Base-by-base conservation (phyloP, 2,797 vertebrate species). In the Scolopax bukidnonensis region DNA sequence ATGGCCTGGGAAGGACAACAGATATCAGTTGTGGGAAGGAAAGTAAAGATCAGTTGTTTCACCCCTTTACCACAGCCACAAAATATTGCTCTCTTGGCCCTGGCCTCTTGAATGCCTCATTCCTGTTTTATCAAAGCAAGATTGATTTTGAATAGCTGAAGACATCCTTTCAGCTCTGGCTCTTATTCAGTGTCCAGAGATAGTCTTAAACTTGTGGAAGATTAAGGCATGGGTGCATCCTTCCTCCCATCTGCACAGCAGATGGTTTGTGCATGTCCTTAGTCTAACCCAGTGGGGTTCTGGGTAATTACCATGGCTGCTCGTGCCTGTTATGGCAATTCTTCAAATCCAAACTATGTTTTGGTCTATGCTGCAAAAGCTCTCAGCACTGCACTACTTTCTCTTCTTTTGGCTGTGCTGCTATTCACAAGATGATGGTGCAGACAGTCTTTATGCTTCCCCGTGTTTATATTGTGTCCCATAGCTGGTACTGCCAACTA, bases 191-290 rank as follows among this genome's bases (percentile, higher is more conserved):
- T 60, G 83, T 45, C 54, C 40, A 89, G 47, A 81, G 17, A 51
- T 2, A 79, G 24, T 25, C 10, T 32, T 76, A 23, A 33, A 76
- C 17, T 59, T 69, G 33, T 70, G 51, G 51, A 76, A 89, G 54
- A 59, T 32, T 9, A 86, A 73, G 73, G 40, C 57, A 59, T 10
- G 43, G 61, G 32, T 43, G 47, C 56, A 70, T 87, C 25, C 36
- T 73, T 84, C 25, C 40, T 84, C 36, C 59, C 92, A 79, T 95
- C 90, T 94, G 95, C 50, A 45, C 5, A 63, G 80, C 94, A 96
- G 88, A 97, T 95, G 94, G 4, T 9, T 73, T 48, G 9, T 82
- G 43, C 70, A 19, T 41, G 74, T 90, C 80, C 63, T 63, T 25
- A 3, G 43, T 63, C 76, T 89, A 90, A 94, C 53, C 25, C 60